Conservation (phyloP, 1,140 invertebrate species). For the Araneus ventricosus region DNA sequence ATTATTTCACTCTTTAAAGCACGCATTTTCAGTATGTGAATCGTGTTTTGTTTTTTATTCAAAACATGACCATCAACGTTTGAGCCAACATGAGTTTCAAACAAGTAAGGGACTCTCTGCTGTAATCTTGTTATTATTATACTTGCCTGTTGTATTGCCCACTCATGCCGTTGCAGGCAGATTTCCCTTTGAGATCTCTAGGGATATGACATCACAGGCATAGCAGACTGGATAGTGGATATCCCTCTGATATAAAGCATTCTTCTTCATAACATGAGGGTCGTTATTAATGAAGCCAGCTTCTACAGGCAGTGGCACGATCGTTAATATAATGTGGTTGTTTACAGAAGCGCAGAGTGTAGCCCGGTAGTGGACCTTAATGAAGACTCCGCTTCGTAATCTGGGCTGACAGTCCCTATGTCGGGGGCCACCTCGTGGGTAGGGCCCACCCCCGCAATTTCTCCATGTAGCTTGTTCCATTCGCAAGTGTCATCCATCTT, state of each 20-base stretch:
- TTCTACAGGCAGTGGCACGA: not conserved
- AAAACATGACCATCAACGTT: too few relatives aligned
- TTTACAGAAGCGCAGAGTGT: not conserved
- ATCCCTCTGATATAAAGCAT: not conserved
- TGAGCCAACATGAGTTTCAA: too few relatives aligned
- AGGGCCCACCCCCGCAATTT: not conserved
- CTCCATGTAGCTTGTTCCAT: conserved; percentile 32
- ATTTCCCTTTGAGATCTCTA: too few relatives aligned
- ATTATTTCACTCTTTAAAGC: too few relatives aligned
- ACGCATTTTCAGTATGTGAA: too few relatives aligned
- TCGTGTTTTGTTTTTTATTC: too few relatives aligned
- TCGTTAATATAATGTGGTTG: conserved; percentile 30
- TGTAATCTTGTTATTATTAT: too few relatives aligned
- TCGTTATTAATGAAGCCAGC: conserved; percentile 34
- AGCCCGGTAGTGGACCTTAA: not conserved
- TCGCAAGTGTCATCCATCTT: conserved; percentile 46
- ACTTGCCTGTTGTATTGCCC: too few relatives aligned
- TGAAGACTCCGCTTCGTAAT: conserved; percentile 33
- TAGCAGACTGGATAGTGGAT: not conserved
- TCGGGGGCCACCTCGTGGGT: not conserved
- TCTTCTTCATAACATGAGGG: not conserved
- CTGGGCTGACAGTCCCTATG: conserved; percentile 48
- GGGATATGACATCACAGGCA: too few relatives aligned
- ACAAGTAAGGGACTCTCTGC: too few relatives aligned
- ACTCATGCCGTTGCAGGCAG: too few relatives aligned